A percentile compares a stretch with the other conserved stretches of the same genome.
Evolutionary conservation across 2,797 vertebrate genomes (phyloP).

Genomic region (Clarias fuscus): DNA sequence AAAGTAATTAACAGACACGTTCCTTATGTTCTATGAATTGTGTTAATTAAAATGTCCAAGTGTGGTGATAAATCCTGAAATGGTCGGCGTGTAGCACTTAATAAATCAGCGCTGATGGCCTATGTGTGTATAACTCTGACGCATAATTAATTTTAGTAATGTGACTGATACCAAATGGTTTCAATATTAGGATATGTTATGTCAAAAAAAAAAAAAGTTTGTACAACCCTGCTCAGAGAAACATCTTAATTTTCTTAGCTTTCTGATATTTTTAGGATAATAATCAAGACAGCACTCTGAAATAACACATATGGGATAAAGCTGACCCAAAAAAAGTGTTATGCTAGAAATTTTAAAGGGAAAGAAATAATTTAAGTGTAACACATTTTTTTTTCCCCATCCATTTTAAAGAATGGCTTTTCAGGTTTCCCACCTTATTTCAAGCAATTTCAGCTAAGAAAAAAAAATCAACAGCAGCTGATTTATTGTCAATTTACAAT

Average conservation of each 20-base stretch:
- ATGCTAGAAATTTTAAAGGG: background rate
- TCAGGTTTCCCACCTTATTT: too few species aligned
- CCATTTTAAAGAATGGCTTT: too few species aligned
- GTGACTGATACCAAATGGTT: background rate
- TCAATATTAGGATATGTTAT: background rate
- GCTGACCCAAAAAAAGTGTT: background rate
- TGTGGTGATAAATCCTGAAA: conserved; percentile 10
- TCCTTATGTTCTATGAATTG: conserved; percentile 38
- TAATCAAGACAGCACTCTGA: background rate
- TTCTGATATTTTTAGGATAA: background rate
- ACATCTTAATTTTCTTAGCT: background rate
- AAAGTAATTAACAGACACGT: conserved; percentile 38
- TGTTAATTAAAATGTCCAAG: conserved; percentile 10
- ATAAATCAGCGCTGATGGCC: background rate
- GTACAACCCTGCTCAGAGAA: background rate
- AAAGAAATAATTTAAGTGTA: background rate
- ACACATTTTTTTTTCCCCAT: background rate
- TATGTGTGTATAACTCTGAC: background rate
- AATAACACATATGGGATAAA: background rate
- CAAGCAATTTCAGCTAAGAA: too few species aligned
- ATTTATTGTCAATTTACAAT: too few species aligned
- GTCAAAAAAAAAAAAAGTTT: background rate
- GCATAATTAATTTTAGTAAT: background rate
- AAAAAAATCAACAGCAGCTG: too few species aligned
- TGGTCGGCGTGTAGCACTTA: background rate